Conservation (phyloP, 2,113 vertebrate species). For the Dipodomys ordii region DNA sequence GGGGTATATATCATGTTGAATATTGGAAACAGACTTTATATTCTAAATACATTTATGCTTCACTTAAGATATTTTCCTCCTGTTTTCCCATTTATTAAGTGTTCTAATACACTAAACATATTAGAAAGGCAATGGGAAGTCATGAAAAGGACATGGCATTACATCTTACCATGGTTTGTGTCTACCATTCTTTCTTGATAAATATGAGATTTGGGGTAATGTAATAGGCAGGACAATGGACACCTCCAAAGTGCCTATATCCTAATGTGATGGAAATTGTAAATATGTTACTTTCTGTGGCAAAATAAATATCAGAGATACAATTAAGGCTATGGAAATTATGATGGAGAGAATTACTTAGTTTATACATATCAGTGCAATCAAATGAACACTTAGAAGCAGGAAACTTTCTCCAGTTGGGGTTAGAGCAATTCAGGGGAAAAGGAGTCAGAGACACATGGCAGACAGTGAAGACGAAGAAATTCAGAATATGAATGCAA, state of each 20-base stretch:
- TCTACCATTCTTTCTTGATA: background rate
- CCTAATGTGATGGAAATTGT: background rate
- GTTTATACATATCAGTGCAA: background rate
- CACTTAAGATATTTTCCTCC: slow-evolving; percentile 49
- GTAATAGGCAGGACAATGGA: background rate
- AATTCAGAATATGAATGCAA: background rate
- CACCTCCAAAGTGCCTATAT: background rate
- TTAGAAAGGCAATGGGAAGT: slow-evolving; percentile 6
- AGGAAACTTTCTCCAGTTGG: slow-evolving; percentile 10
- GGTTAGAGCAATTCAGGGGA: background rate
- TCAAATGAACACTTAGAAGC: slow-evolving; percentile 1
- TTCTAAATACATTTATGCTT: slow-evolving; percentile 64
- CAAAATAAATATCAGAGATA: background rate
- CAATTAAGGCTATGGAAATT: background rate
- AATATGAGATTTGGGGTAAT: slow-evolving; percentile 1
- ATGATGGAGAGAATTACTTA: background rate
- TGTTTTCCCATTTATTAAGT: slow-evolving; percentile 47
- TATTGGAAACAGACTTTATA: slow-evolving; percentile 62
- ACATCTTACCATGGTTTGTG: background rate
- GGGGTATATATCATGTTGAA: slow-evolving; percentile 61
- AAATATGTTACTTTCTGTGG: background rate
- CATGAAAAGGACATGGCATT: background rate
- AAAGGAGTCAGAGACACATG: background rate
- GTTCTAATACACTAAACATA: slow-evolving; percentile 12
- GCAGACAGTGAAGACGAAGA: background rate